Base-by-base conservation (phyloP, 2,888 invertebrate species). In the Achlya flavicornis region DNA sequence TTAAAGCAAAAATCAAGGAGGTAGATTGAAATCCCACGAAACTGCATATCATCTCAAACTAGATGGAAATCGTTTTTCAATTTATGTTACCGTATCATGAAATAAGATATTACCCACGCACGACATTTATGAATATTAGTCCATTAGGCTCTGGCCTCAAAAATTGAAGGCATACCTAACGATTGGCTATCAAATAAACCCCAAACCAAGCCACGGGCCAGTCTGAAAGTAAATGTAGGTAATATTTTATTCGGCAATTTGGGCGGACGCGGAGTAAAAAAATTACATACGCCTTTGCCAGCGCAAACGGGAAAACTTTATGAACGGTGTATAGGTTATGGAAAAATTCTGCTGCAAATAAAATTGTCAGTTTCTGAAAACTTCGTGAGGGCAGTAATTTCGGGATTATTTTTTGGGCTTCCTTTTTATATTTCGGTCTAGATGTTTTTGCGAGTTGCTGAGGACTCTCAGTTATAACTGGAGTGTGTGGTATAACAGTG, bases 241-340 rank as follows among this genome's bases (percentile, higher is more conserved):
- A 61, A 61, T 73, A 53, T 53, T 53, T 53, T 53, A 53, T 53
- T 53, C 53, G 53, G 19, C 53, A 19, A 19, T 41, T 41, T 10
- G 19, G 19, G 19, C 16, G 19, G 53, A 48, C 68, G 74, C 68
- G 74, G 71, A 70, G 77, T 76, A 78, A 82, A 83, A 82, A 84
- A 83, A 82, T 83, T 80, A 82, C 81, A 75, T 66, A 77, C 73
- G 69, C 70, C 71, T 78, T 81, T 78, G 80, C 83, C 80, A 78
- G 77, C 72, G 73, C 73, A 73, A 74, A 75, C 77, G 77, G 79
- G 81, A 82, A 77, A 80, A 78, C 72, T 83, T 86, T 85, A 83
- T 80, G 71, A 68, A 66, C 77, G 72, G 73, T 77, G 76, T 81
- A 82, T 78, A 76, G 79, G 78, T 79, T 83, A 84, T 80, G 80